Percentiles rank a stretch among this genome's conserved stretches.
Conservation (phyloP, 2,888 invertebrate species). For the Meghimatium bilineatum region DNA sequence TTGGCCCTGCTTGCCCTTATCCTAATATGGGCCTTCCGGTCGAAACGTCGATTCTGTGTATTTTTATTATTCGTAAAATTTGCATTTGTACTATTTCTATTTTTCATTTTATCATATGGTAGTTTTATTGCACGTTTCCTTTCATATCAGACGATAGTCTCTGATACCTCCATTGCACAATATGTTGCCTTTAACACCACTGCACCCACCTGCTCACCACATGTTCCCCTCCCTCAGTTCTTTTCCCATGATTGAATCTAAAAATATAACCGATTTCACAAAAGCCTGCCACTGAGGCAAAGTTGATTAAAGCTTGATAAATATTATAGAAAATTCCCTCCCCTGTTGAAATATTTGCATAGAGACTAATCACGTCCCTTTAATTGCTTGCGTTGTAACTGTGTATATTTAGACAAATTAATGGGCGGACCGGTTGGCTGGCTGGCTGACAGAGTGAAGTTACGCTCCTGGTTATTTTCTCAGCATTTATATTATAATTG, state of each 20-base stretch:
- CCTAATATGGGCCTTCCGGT: no score
- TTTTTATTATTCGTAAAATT: no score
- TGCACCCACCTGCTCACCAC: not conserved
- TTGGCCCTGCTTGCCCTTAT: no score
- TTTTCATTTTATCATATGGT: no score
- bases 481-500: not conserved
- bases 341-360: constrained; percentile 29
- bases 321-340: constrained; percentile 13
- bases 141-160: no score
- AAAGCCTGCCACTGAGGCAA: not conserved
- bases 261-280: constrained; percentile 29
- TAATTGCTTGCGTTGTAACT: constrained; percentile 33
- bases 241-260: constrained; percentile 19
- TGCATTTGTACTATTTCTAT: no score
- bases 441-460: not conserved
- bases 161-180: not conserved
- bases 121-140: no score
- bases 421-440: not conserved
- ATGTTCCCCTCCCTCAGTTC: not conserved
- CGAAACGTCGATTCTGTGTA: no score
- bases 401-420: constrained; percentile 35
- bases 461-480: not conserved
- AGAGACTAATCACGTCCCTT: constrained; percentile 32
- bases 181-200: constrained; percentile 13
- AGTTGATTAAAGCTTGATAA: constrained; percentile 35